phyloP scores from a whole-genome alignment of 2,113 vertebrate genomes.

The Cyphotilapia sp. region DNA sequence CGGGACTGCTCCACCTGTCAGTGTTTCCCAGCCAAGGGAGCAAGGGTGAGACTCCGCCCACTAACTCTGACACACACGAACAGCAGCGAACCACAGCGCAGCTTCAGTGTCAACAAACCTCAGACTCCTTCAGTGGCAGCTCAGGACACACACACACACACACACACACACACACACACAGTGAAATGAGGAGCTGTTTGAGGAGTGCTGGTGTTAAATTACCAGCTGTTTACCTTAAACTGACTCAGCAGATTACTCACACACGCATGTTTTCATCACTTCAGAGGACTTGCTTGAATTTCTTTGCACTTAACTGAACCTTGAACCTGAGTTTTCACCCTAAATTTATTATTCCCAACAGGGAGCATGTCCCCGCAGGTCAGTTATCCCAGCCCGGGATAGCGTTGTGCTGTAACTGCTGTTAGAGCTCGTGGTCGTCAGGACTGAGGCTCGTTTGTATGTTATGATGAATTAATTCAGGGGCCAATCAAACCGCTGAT shows the following conservation, averaged over 20 bases:
- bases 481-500: neutral
- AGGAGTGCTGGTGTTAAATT: slow-evolving; percentile 8
- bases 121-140: neutral
- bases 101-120: neutral
- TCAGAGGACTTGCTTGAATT: neutral
- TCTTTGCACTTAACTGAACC: neutral
- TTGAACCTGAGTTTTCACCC: neutral
- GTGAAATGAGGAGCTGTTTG: neutral
- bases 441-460: neutral
- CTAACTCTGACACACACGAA: neutral
- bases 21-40: slow-evolving; percentile 80
- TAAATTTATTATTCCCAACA: neutral
- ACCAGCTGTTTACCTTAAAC: neutral
- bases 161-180: neutral
- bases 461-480: neutral
- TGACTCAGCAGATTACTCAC: slow-evolving; percentile 1
- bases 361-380: neutral
- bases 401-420: neutral
- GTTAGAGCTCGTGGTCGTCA: neutral
- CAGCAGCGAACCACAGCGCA: neutral
- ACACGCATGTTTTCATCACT: neutral
- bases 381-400: neutral
- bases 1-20: slow-evolving; percentile 75
- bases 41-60: slow-evolving; percentile 66
- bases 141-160: neutral